Conservation (phyloP, 1,140 invertebrate species). For the Gerris buenoi region DNA sequence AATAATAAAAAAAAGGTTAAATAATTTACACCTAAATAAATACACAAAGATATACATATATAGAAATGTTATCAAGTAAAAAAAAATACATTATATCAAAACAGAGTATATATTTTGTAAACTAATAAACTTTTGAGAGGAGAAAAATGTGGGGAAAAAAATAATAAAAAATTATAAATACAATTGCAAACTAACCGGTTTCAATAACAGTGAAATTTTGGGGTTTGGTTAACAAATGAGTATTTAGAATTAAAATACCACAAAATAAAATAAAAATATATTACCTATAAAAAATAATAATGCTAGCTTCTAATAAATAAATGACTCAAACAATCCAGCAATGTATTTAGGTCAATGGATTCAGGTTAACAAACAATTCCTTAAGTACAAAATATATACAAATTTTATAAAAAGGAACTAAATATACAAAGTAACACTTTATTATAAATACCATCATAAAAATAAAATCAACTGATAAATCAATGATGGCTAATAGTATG, state of each 20-base stretch:
- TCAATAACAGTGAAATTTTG: too few species aligned
- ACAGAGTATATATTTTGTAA: too few species aligned
- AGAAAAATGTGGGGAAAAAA: too few species aligned
- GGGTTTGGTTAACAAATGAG: neutral
- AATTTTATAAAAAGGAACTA: neutral
- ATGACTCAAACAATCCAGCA: neutral
- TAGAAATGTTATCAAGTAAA: too few species aligned
- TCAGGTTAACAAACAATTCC: neutral
- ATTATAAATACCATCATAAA: neutral
- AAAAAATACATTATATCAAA: too few species aligned
- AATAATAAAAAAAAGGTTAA: too few species aligned
- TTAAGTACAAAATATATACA: conserved; percentile 7
- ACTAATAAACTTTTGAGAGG: too few species aligned
- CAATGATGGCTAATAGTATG: neutral
- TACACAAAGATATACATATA: too few species aligned
- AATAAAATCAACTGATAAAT: neutral
- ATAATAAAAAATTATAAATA: too few species aligned
- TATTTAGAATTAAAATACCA: neutral
- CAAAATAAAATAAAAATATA: conserved; percentile 7
- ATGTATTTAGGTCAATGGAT: neutral
- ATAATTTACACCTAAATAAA: too few species aligned
- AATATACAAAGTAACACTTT: conserved; percentile 4
- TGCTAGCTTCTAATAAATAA: neutral
- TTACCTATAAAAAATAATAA: conserved; percentile 3
- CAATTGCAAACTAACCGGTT: too few species aligned